These are phyloP conservation scores for Xiphias gladius DNA, from an alignment of 2,113 vertebrate genomes.

Conservation along the genomic window DNA sequence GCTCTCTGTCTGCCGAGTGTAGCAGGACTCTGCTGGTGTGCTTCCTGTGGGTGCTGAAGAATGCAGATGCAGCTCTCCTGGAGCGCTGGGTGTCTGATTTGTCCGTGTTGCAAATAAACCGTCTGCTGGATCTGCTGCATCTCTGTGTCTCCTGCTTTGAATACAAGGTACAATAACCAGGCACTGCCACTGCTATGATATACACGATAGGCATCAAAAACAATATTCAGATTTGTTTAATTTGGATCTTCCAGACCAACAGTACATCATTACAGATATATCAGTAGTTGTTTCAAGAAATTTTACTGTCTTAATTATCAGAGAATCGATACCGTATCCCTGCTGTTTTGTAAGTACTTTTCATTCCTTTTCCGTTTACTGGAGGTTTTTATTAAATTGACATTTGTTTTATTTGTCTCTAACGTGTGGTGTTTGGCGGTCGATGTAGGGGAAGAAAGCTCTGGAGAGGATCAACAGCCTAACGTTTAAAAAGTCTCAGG, in stretches of 20 bases:
- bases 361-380: not conserved
- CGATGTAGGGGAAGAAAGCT: slow-evolving; percentile 87
- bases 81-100: slow-evolving; percentile 91
- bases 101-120: slow-evolving; percentile 89
- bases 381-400: not conserved
- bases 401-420: not conserved
- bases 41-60: slow-evolving; percentile 94
- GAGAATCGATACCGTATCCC: not conserved
- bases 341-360: not conserved
- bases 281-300: not conserved
- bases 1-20: slow-evolving; percentile 88
- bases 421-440: not conserved
- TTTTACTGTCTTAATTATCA: not conserved
- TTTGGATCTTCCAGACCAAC: not conserved
- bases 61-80: slow-evolving; percentile 86
- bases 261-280: not conserved
- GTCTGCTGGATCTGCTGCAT: slow-evolving; percentile 90
- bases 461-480: slow-evolving; percentile 93
- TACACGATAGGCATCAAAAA: not conserved
- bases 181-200: not conserved
- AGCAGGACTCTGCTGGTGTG: slow-evolving; percentile 91
- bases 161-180: slow-evolving; percentile 87
- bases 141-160: slow-evolving; percentile 92
- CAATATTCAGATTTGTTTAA: not conserved
- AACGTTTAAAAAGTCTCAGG: slow-evolving; percentile 94